A percentile compares a stretch with the other conserved stretches of the same genome.
Conservation (phyloP, 2,797 vertebrate genomes). For the Mareca penelope region DNA sequence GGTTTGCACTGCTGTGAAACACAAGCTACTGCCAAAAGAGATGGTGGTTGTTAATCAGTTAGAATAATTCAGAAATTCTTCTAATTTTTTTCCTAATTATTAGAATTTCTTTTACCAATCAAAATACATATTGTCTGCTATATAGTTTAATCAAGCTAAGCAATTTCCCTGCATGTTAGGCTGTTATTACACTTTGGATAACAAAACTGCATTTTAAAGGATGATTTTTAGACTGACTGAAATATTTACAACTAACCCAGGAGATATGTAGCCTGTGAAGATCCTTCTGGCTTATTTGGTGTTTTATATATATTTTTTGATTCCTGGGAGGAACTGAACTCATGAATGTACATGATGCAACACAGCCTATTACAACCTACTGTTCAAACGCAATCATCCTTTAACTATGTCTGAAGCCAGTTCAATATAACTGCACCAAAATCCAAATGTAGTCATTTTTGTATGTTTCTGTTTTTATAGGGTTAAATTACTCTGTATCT, state of each 20-base stretch:
- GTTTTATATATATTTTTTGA: conserved; percentile 21
- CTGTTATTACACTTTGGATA: conserved; percentile 9
- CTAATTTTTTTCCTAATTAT: background rate
- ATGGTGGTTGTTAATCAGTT: background rate
- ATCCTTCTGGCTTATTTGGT: conserved; percentile 16
- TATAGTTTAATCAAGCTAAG: conserved; percentile 57
- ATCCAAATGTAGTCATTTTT: background rate
- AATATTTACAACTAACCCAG: conserved; percentile 23
- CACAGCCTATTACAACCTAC: background rate
- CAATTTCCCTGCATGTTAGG: conserved; percentile 16
- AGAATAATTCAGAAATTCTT: background rate
- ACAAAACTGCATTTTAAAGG: conserved; percentile 19
- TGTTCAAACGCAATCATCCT: background rate
- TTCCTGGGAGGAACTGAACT: background rate
- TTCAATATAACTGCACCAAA: background rate
- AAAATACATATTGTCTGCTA: background rate
- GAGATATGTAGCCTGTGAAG: background rate
- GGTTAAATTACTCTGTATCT: background rate
- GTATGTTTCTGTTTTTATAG: background rate
- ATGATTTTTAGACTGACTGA: conserved; percentile 3
- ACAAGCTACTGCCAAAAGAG: background rate
- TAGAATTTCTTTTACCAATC: background rate
- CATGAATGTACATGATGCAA: background rate
- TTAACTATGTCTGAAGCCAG: background rate
- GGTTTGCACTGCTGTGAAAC: background rate